Evolutionary conservation across 2,888 invertebrate species (phyloP), one percentile per base, ranked within the genome.

Genomic region (Morpho helenor): DNA sequence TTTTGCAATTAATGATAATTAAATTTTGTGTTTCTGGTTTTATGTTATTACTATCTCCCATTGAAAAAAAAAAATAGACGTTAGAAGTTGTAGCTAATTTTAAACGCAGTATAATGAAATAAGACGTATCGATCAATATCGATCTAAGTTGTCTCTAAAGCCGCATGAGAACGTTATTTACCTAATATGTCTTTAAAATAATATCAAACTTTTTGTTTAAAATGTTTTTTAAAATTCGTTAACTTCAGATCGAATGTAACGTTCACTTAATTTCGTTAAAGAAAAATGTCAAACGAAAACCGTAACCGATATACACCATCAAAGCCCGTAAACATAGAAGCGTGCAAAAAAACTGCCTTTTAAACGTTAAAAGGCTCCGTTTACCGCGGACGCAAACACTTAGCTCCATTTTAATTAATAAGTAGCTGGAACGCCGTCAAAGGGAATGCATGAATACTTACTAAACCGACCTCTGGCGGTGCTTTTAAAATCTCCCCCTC

Each of bases 391-490:
- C 88, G 84, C 87, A 89, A 89, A 90, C 90, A 90, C 88, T 90
- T 90, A 89, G 82, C 83, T 80, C 75, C 81, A 77, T 80, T 81
- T 89, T 90, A 90, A 90, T 90, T 90, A 89, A 80, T 88, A 90
- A 89, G 89, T 88, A 89, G 88, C 86, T 76, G 77, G 77, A 79
- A 82, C 87, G 80, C 73, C 84, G 84, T 88, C 88, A 91, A 91
- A 91, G 91, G 84, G 91, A 91, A 91, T 91, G 87, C 83, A 85
- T 88, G 90, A 90, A 87, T 89, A 89, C 89, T 88, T 86, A 74
- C 76, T 73, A 75, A 80, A 80, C 79, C 82, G 75, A 82, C 82
- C 83, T 82, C 82, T 75, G 74, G 74, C 80, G 79, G 77, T 69
- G 88, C 87, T 89, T 89, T 90, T 87, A 89, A 89, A 89, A 87